Percentiles rank a stretch among this genome's conserved stretches.
phyloP scores from a whole-genome alignment of 2,797 vertebrate species.

The Fundulus diaphanus region DNA sequence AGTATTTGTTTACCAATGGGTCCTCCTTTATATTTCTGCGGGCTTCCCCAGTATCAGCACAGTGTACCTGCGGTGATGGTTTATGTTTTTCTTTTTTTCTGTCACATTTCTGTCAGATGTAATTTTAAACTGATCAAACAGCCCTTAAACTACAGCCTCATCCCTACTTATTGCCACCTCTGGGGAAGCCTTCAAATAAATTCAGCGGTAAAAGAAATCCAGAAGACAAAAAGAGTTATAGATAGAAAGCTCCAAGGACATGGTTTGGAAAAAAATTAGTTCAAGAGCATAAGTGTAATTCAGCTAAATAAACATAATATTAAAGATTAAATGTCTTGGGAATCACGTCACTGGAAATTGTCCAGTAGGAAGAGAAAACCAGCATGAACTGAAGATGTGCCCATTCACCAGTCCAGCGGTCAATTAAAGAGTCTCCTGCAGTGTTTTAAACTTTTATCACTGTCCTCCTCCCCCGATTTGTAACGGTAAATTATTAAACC shows the following conservation, averaged over 20 bases:
- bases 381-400: slow-evolving; percentile 22
- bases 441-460: slow-evolving; percentile 80
- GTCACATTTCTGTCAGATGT: neutral
- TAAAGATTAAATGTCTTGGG: neutral
- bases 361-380: neutral
- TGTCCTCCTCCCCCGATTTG: slow-evolving; percentile 77
- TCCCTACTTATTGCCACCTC: neutral
- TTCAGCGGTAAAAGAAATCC: neutral
- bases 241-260: neutral
- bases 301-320: neutral
- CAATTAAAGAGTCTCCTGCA: slow-evolving; percentile 50
- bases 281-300: neutral
- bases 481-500: slow-evolving; percentile 83
- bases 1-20: neutral
- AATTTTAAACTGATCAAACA: neutral
- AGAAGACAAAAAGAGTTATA: neutral
- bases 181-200: neutral
- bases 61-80: neutral
- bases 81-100: neutral
- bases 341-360: neutral
- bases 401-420: slow-evolving; percentile 11
- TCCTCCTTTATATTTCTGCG: neutral
- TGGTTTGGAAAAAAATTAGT: neutral
- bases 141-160: neutral
- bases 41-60: neutral